phyloP scores from a whole-genome alignment of 2,888 invertebrate species.

The Netelia melanura region DNA sequence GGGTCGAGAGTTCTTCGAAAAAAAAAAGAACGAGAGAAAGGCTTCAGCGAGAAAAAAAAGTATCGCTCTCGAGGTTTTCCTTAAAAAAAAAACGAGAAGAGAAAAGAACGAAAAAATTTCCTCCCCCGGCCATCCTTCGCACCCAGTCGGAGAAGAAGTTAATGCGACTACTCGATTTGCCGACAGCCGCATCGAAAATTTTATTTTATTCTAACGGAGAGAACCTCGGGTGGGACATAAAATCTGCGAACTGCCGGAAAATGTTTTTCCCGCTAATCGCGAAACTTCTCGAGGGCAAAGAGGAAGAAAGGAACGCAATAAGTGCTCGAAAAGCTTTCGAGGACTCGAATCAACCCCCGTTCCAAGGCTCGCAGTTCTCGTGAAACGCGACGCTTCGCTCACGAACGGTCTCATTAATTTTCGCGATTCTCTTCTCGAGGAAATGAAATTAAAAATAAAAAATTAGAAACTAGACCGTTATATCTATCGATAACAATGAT shows the following conservation, averaged over 20 bases:
- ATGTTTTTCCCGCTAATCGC: not conserved
- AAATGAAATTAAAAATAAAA: not conserved
- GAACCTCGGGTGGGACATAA: not conserved
- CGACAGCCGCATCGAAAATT: not conserved
- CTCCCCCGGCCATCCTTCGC: not conserved
- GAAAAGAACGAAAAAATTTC: not conserved
- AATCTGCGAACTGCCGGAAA: not conserved
- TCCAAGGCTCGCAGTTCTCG: too few relatives aligned
- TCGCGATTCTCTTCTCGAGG: slow-evolving; percentile 1
- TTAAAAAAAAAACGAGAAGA: not conserved
- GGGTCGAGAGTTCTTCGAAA: not conserved
- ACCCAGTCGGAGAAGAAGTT: not conserved
- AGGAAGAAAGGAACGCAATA: slow-evolving; percentile 2
- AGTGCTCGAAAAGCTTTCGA: not conserved
- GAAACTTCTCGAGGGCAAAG: not conserved
- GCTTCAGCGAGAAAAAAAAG: not conserved
- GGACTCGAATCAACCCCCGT: not conserved
- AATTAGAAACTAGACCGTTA: not conserved
- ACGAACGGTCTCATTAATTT: slow-evolving; percentile 36
- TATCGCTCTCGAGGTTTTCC: not conserved
- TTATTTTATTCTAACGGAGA: not conserved
- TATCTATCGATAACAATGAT: slow-evolving; percentile 8
- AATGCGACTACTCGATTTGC: not conserved
- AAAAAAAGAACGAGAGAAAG: not conserved
- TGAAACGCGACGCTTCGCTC: not conserved